phyloP scores from a whole-genome alignment of 2,797 vertebrate genomes.

The Danio jaintianensis region DNA sequence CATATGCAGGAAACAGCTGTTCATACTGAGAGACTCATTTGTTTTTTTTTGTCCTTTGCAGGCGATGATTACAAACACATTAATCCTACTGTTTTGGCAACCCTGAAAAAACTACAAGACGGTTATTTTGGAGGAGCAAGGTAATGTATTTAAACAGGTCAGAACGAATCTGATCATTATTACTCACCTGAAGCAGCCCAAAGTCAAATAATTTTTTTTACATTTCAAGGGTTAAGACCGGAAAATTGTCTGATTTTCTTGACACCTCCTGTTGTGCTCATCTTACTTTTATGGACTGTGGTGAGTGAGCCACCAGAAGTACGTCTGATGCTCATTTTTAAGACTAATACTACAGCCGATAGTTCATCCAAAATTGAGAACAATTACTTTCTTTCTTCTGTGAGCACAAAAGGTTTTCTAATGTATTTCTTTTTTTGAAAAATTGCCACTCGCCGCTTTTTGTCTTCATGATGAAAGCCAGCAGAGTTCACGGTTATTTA shows the following conservation, averaged over 20 bases:
- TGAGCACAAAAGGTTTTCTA: not conserved
- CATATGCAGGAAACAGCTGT: not conserved
- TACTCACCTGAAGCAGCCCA: not conserved
- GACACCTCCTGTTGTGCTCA: constrained; percentile 94
- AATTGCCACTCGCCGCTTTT: not conserved
- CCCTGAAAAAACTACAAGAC: constrained; percentile 91
- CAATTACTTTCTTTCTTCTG: not conserved
- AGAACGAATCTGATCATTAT: not conserved
- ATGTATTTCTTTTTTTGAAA: too few relatives aligned
- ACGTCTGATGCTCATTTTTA: not conserved
- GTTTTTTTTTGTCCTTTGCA: constrained; percentile 62
- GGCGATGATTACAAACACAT: constrained; percentile 83
- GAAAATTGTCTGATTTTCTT: constrained; percentile 93
- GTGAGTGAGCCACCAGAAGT: constrained; percentile 70
- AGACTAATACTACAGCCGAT: not conserved
- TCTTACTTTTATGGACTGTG: constrained; percentile 97
- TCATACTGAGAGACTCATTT: not conserved
- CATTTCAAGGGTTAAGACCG: constrained; percentile 87
- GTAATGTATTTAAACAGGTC: constrained; percentile 66
- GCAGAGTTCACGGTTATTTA: not conserved
- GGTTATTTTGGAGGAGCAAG: constrained; percentile 96
- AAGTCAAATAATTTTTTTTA: constrained; percentile 13
- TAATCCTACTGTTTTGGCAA: constrained; percentile 88
- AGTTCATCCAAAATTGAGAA: not conserved
- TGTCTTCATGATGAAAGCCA: not conserved